Evolutionary conservation across 2,113 vertebrate species (phyloP), one percentile per base, ranked within the genome.

Genomic region (Alethe castanea): DNA sequence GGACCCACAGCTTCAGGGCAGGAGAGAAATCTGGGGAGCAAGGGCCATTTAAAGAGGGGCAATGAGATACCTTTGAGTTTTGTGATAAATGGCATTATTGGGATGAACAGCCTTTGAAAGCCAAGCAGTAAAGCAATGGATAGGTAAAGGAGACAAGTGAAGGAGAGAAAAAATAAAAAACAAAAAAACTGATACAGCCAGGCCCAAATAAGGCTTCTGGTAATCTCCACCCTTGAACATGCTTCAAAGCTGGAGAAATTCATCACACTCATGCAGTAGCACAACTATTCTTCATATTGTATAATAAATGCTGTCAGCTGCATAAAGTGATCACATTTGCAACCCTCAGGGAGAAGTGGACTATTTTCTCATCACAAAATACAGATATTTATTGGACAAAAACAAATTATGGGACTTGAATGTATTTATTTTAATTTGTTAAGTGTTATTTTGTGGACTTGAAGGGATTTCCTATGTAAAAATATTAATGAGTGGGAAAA

Each of bases 261-360:
- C 19, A 71, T 86, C 78, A 67, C 18, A 67, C 29, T 77, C 61
- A 52, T 73, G 50, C 25, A 90, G 70, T 44, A 90, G 79, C 2
- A 1, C 52, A 61, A 33, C 8, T 6, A 62, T 91, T 90, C 50
- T 90, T 96, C 90, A 93, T 52, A 77, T 38, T 96, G 81, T 94
- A 73, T 94, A 95, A 95, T 61, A 94, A 94, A 96, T 87, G 70
- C 53, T 89, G 81, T 91, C 93, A 96, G 71, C 26, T 82, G 31
- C 31, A 26, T 70, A 15, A 95, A 95, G 84, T 83, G 93, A 88
- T 26, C 33, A 70, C 60, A 92, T 88, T 92, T 93, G 54, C 62
- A 94, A 50, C 19, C 59, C 73, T 77, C 36, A n/a, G 47, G 54
- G 24, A 86, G 62, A 95, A 93, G 0, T 70, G 40, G 66, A 90